A percentile compares a stretch with the other conserved stretches of the same genome.
Evolutionary conservation across 2,888 invertebrate genomes (phyloP).

Genomic region (Phalangium opilio): DNA sequence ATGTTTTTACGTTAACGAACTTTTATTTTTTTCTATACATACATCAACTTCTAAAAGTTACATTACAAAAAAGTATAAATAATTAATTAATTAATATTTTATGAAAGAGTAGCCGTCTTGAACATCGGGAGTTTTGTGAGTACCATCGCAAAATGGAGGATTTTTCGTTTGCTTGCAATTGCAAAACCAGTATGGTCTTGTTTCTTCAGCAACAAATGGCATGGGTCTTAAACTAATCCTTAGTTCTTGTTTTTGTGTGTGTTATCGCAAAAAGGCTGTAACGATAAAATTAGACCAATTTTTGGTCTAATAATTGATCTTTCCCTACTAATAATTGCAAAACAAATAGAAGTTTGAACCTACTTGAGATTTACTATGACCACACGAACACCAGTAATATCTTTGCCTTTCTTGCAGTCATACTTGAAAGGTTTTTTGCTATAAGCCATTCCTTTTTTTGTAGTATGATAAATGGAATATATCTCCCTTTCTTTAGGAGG

Average conservation of each 20-base stretch:
- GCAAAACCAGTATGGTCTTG: slow-evolving; percentile 90
- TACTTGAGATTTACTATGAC: slow-evolving; percentile 65
- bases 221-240: slow-evolving; percentile 65
- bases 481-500: slow-evolving; percentile 10
- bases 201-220: slow-evolving; percentile 63
- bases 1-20: too few species aligned
- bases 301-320: not conserved
- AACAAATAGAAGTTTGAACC: too few species aligned
- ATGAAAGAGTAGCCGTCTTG: slow-evolving; percentile 29
- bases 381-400: slow-evolving; percentile 78
- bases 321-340: too few species aligned
- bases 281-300: slow-evolving; percentile 15
- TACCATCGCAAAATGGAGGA: slow-evolving; percentile 92
- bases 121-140: slow-evolving; percentile 59
- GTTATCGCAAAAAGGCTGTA: slow-evolving; percentile 83
- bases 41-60: too few species aligned
- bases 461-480: slow-evolving; percentile 35
- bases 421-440: slow-evolving; percentile 80
- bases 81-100: too few species aligned
- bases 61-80: too few species aligned
- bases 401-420: slow-evolving; percentile 49
- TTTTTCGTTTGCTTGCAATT: slow-evolving; percentile 90
- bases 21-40: too few species aligned
- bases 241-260: slow-evolving; percentile 59
- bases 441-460: slow-evolving; percentile 57